Conservation (phyloP, 2,113 vertebrate species). For the Daphoenositta chrysoptera region DNA sequence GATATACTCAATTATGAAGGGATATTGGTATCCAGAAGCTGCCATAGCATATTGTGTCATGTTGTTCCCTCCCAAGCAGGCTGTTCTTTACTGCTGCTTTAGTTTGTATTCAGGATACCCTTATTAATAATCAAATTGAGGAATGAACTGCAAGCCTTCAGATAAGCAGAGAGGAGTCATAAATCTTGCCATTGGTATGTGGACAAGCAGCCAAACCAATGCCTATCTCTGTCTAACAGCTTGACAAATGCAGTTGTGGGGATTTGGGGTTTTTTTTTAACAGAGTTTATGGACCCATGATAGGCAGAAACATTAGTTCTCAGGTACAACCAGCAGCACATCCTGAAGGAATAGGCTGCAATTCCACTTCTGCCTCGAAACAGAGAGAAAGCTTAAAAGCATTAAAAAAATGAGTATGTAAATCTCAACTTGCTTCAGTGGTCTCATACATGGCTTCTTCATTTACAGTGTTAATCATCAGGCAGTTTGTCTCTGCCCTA, state of each 20-base stretch:
- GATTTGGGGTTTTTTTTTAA: not conserved
- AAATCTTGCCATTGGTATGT: not conserved
- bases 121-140: constrained; percentile 28
- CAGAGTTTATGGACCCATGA: not conserved
- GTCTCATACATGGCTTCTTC: not conserved
- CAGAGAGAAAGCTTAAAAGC: not conserved
- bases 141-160: not conserved
- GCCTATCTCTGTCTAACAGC: constrained; percentile 29
- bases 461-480: constrained; percentile 5
- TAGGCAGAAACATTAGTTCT: not conserved
- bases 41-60: not conserved
- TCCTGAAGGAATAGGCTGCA: not conserved
- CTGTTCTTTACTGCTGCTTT: not conserved
- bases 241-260: not conserved
- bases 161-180: constrained; percentile 15
- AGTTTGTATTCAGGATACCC: not conserved
- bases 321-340: not conserved
- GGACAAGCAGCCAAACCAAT: not conserved
- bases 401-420: not conserved
- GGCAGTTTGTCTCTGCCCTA: not conserved
- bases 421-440: constrained; percentile 12
- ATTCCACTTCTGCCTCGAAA: not conserved
- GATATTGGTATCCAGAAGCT: not conserved
- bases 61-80: not conserved
- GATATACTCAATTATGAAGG: not conserved